Percentiles rank a stretch among this genome's conserved stretches.
These are phyloP conservation scores for Drosophila maculinotata DNA, from an alignment of 2,888 invertebrate species.

Conservation along the genomic window DNA sequence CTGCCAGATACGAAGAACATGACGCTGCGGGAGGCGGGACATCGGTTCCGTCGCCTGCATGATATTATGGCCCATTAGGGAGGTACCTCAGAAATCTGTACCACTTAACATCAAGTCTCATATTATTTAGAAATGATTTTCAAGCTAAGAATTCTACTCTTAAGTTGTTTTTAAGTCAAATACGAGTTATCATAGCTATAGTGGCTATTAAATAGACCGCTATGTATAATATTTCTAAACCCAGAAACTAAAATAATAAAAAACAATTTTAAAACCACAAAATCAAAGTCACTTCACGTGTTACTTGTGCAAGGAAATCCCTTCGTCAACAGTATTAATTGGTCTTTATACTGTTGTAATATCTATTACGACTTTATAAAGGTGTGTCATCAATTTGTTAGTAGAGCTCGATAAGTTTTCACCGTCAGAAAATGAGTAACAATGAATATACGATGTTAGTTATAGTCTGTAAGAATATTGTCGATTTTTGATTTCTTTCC, in stretches of 20 bases:
- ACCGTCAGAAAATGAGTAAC: neutral
- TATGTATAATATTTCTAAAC: neutral
- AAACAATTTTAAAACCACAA: neutral
- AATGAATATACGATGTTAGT: no score
- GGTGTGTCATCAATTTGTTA: neutral
- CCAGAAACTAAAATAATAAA: neutral
- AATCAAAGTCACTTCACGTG: neutral
- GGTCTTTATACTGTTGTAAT: neutral
- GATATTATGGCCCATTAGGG: conserved; percentile 39
- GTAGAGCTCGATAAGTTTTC: neutral
- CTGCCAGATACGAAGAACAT: conserved; percentile 57
- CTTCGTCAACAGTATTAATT: neutral
- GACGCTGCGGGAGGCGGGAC: conserved; percentile 48
- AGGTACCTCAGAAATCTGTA: neutral
- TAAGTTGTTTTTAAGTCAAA: neutral
- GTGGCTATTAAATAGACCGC: neutral
- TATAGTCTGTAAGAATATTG: no score
- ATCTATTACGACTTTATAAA: neutral
- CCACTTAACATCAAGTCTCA: neutral
- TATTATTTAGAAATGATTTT: neutral
- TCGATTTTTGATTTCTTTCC: no score
- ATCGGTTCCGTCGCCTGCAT: conserved; percentile 38
- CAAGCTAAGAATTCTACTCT: neutral
- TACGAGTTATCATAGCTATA: neutral
- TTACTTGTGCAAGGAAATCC: neutral